phyloP scores from a whole-genome alignment of 2,888 invertebrate species.

The Kuschelorhynchus macadamiae region DNA sequence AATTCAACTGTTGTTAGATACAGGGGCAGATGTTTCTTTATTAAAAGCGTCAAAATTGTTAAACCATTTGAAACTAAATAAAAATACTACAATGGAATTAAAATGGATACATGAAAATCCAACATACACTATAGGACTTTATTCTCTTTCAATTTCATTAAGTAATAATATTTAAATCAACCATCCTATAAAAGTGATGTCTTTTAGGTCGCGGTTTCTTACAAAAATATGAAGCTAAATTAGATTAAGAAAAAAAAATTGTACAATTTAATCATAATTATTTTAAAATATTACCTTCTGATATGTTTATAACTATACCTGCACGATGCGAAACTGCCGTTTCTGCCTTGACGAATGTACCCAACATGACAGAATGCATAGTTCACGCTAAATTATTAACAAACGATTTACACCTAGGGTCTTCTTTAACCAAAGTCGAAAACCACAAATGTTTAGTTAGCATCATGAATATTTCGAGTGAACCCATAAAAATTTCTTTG shows the following conservation, averaged over 20 bases:
- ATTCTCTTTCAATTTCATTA: slow-evolving; percentile 1
- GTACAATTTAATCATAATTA: too few relatives aligned
- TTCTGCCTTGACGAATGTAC: background rate
- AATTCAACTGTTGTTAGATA: slow-evolving; percentile 11
- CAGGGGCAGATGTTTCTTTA: slow-evolving; percentile 13
- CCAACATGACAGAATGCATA: background rate
- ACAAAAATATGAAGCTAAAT: too few relatives aligned
- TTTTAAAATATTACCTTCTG: too few relatives aligned
- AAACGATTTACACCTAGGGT: background rate
- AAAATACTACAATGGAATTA: slow-evolving; percentile 3
- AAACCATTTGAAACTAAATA: slow-evolving; percentile 2
- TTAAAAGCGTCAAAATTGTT: background rate
- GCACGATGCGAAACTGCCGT: too few relatives aligned
- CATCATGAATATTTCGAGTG: slow-evolving; percentile 6
- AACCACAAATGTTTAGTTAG: slow-evolving; percentile 9
- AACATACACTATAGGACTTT: background rate
- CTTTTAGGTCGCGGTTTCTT: too few relatives aligned
- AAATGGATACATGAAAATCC: slow-evolving; percentile 1
- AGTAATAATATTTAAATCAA: background rate
- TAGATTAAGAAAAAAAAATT: too few relatives aligned
- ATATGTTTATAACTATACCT: too few relatives aligned
- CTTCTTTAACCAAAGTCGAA: background rate
- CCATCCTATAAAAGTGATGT: too few relatives aligned
- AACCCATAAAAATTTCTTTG: background rate
- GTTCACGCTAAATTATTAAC: background rate